Evolutionary conservation across 2,888 invertebrate genomes (phyloP), one percentile per base, ranked within the genome.

Genomic region (Dynastes maya): DNA sequence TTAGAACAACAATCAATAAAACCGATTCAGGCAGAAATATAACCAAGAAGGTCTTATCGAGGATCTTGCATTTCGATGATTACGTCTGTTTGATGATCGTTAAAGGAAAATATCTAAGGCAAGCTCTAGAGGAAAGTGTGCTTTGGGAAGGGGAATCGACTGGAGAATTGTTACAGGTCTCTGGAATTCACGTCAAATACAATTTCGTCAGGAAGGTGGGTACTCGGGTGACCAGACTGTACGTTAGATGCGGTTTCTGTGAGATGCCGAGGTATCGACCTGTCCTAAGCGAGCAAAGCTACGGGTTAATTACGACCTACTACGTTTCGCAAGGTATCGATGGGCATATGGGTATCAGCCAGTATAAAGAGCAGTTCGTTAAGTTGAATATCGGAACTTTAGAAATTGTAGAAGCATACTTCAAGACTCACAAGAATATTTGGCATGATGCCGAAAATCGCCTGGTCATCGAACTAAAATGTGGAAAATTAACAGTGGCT

Each of bases 121-220:
- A 92, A 80, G 84, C 86, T 27, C 74, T 88, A 29, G 88, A 88
- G 81, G 83, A 85, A 45, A 86, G 86, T 13, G 84, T 84, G 6
- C 82, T 87, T 55, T 83, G 85, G 61, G 83, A 86, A 58, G 86
- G 86, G 77, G 86, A 87, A 5, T 87, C 87, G 0, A 77, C 70
- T 22, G 97, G 96, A 0, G 93, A 93, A 80, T 97, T 96, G 85
- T 89, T 97, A 2, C 97, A 97, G 89, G 89, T 94, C 77, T 96
- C 97, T 16, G 97, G 97, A 0, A 82, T 95, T 8, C 91, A 89
- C 83, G 93, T 96, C 0, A 89, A 90, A 1, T 96, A 94, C 83
- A 92, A 97, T 87, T 87, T 94, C 27, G 87, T 88, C 0, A 90
- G 90, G 80, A 91, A 91, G 0, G 86, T 90, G 0, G 93, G 94